These are phyloP conservation scores for Gymnarchus niloticus DNA, from an alignment of 2,113 vertebrate genomes.

Conservation along the genomic window DNA sequence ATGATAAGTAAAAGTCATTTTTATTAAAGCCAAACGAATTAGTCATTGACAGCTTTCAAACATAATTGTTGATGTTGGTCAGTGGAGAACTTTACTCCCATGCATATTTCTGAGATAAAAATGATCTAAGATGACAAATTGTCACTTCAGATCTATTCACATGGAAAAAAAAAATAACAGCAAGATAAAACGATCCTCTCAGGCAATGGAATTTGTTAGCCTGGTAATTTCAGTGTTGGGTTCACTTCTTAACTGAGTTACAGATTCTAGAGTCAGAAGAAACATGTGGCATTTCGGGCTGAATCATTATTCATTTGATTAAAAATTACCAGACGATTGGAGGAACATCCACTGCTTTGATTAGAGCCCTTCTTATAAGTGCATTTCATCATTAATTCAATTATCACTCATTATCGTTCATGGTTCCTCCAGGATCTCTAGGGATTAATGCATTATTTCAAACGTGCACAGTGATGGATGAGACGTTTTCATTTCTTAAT, in stretches of 20 bases:
- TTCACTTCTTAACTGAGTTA: slow-evolving; percentile 24
- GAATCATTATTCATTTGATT: slow-evolving; percentile 1
- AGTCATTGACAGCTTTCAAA: slow-evolving; percentile 17
- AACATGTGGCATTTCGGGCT: neutral
- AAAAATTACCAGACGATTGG: slow-evolving; percentile 15
- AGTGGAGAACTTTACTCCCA: slow-evolving; percentile 14
- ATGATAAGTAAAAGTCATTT: neutral
- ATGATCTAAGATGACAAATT: slow-evolving; percentile 36
- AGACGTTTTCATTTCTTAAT: neutral
- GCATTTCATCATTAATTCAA: slow-evolving; percentile 9
- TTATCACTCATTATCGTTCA: too few relatives aligned
- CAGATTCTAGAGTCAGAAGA: neutral
- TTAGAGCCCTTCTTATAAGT: slow-evolving; percentile 9
- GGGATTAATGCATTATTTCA: slow-evolving; percentile 13
- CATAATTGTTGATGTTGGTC: slow-evolving; percentile 36
- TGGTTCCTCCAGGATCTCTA: neutral
- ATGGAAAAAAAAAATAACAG: slow-evolving; percentile 20
- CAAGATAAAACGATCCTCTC: neutral
- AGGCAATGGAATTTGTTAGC: neutral
- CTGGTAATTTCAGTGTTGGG: slow-evolving; percentile 1
- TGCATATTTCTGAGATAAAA: slow-evolving; percentile 30
- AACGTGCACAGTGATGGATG: slow-evolving; percentile 12
- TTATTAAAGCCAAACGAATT: slow-evolving; percentile 28
- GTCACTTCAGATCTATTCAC: slow-evolving; percentile 15
- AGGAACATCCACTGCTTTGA: slow-evolving; percentile 14